phyloP scores from a whole-genome alignment of 2,888 invertebrate species.

The Epirrhoe alternata region DNA sequence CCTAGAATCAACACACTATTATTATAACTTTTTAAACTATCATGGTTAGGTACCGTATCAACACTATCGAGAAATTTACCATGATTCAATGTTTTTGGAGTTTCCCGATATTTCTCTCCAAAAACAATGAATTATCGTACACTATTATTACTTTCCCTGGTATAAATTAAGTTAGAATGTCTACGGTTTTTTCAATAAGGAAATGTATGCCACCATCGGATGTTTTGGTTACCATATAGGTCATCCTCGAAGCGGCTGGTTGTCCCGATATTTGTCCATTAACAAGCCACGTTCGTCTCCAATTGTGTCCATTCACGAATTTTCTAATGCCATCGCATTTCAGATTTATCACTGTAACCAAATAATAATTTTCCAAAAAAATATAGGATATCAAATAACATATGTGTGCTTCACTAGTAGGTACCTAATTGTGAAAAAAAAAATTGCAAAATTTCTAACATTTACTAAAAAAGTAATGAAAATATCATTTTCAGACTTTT shows the following conservation, averaged over 20 bases:
- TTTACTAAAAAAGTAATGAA: neutral
- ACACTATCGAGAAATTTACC: neutral
- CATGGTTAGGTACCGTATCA: neutral
- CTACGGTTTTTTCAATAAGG: too few relatives aligned
- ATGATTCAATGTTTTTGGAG: too few relatives aligned
- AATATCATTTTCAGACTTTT: too few relatives aligned
- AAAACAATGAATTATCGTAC: too few relatives aligned
- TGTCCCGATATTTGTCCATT: constrained; percentile 52
- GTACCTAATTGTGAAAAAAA: too few relatives aligned
- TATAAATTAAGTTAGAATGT: too few relatives aligned
- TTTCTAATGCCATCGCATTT: constrained; percentile 48
- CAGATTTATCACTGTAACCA: constrained; percentile 52
- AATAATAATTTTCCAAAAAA: constrained; percentile 9
- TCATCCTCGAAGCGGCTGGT: constrained; percentile 57
- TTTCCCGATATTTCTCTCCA: too few relatives aligned
- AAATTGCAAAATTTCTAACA: too few relatives aligned
- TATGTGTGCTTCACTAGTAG: too few relatives aligned
- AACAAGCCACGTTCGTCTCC: constrained; percentile 48
- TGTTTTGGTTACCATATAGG: constrained; percentile 52
- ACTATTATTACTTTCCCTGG: too few relatives aligned
- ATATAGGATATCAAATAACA: too few relatives aligned
- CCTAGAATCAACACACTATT: constrained; percentile 46
- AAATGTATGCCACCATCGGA: too few relatives aligned
- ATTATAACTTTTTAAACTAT: neutral
- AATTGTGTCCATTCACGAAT: constrained; percentile 59